These are phyloP conservation scores for Cirrhinus molitorella DNA, from an alignment of 2,797 vertebrate genomes.

Conservation along the genomic window DNA sequence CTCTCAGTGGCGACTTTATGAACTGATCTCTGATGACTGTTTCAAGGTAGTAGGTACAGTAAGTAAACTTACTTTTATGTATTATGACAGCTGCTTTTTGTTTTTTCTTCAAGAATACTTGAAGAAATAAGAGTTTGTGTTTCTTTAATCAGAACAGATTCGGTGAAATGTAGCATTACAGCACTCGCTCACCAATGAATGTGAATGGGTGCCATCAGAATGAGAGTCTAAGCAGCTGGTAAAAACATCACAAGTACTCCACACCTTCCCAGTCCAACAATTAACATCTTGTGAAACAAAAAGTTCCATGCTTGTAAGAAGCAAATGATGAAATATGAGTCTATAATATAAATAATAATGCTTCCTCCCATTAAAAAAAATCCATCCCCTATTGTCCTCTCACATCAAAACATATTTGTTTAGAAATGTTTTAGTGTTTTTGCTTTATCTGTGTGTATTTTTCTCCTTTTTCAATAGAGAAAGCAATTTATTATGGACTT, in stretches of 20 bases:
- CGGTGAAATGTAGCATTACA: neutral
- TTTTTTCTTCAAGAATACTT: too few species aligned
- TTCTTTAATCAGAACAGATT: neutral
- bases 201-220: neutral
- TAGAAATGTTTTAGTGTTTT: too few species aligned
- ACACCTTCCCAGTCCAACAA: neutral
- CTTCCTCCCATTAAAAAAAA: neutral
- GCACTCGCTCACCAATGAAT: neutral
- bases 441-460: too few species aligned
- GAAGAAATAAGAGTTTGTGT: too few species aligned
- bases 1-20: slow-evolving; percentile 6
- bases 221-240: neutral
- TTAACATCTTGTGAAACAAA: neutral
- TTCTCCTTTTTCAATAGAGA: too few species aligned
- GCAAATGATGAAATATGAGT: neutral
- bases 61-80: neutral
- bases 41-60: neutral
- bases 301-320: neutral
- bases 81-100: neutral
- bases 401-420: too few species aligned
- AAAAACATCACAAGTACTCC: neutral
- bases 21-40: neutral
- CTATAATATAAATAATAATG: neutral
- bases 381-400: too few species aligned
- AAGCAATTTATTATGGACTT: too few species aligned